These are phyloP conservation scores for Tragelaphus strepsiceros DNA, from an alignment of 2,113 vertebrate species.

Conservation along the genomic window DNA sequence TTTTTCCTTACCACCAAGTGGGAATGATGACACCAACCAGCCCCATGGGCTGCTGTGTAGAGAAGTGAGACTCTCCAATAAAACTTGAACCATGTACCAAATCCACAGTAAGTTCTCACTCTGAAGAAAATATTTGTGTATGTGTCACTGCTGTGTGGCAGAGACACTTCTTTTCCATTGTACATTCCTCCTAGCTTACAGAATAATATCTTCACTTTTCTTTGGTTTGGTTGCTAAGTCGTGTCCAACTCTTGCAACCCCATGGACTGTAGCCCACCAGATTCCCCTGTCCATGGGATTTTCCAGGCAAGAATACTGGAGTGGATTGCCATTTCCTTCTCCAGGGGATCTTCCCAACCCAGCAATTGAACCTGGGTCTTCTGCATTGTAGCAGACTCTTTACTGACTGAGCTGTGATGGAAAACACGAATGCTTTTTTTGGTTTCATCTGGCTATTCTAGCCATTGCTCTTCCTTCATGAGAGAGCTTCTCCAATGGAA, in stretches of 20 bases:
- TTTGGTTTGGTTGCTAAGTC: neutral
- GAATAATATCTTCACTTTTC: neutral
- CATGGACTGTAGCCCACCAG: neutral
- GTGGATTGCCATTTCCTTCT: neutral
- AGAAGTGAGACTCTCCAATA: neutral
- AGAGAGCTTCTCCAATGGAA: neutral
- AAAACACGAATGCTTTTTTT: neutral
- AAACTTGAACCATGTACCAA: neutral
- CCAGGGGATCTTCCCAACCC: neutral
- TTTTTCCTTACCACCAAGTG: neutral
- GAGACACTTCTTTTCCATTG: neutral
- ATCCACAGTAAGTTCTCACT: neutral
- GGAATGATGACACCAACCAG: neutral
- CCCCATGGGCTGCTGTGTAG: no score
- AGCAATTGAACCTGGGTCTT: neutral
- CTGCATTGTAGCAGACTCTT: neutral
- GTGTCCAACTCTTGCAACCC: neutral
- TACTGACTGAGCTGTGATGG: neutral
- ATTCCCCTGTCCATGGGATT: neutral
- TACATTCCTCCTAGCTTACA: neutral
- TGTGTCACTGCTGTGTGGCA: rapidly evolving
- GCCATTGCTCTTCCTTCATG: neutral
- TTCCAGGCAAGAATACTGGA: neutral
- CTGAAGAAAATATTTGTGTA: neutral
- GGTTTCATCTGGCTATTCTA: neutral